Evolutionary conservation across 2,888 invertebrate genomes (phyloP), one percentile per base, ranked within the genome.

Genomic region (Chrysodeixis includens): DNA sequence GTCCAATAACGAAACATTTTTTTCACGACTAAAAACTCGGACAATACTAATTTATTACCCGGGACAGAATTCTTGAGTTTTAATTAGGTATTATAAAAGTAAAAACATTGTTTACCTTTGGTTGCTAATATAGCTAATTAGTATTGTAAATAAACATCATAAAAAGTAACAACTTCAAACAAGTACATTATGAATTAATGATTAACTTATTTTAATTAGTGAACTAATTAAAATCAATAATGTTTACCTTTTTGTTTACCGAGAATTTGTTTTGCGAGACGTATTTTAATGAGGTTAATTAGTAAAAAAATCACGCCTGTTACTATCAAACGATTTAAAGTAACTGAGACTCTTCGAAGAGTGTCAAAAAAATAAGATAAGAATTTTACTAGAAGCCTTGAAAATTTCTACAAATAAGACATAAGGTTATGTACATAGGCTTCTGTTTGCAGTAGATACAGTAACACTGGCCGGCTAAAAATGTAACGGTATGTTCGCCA

Each of bases 401-500:
- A 71, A 0, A 66, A 76, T 74, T 71, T 76, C 73, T 74, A 59
- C 76, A 71, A 74, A 71, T 18, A 76, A 67, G 20, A 51, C 56
- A 49, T 53, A 20, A 54, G 59, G 55, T 57, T 16, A 54, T 8
- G 35, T 66, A 66, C 52, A 64, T 56, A 56, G 55, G 52, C 55
- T 69, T 30, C 53, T 61, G 56, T 64, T 64, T 73, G 65, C 30
- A 57, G 54, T 56, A 72, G 63, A 49, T 44, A 68, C 56, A 66
- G 68, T 79, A 79, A 65, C 71, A 71, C 71, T 78, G 76, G 75
- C 66, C 76, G 77, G 84, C 86, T 87, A 86, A 91, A 90, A 89
- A 85, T 68, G 79, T 93, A 93, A 91, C 93, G 92, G 93, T 88
- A 90, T 78, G 82, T 89, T 88, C 85, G 90, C 91, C 91, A 92